These are phyloP conservation scores for Acanthisitta chloris DNA, from an alignment of 2,113 vertebrate genomes.

Conservation along the genomic window DNA sequence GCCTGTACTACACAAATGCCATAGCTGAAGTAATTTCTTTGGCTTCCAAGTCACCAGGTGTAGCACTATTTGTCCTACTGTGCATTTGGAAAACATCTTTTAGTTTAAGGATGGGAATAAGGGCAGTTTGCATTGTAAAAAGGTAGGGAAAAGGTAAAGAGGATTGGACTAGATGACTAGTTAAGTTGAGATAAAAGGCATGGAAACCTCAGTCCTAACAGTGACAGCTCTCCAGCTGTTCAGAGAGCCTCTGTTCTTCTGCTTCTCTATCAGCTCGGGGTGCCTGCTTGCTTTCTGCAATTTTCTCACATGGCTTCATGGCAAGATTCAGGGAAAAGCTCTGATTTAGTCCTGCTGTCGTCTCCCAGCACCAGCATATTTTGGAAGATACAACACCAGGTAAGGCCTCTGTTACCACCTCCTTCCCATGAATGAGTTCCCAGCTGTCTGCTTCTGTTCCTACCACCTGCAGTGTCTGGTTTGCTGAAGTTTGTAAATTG, in stretches of 20 bases:
- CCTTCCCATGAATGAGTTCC: neutral
- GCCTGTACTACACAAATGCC: neutral
- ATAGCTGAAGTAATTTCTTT: neutral
- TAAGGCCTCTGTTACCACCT: neutral
- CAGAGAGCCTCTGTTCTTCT: neutral
- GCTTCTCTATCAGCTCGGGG: neutral
- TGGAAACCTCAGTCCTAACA: neutral
- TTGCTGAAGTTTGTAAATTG: conserved; percentile 43
- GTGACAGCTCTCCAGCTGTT: neutral
- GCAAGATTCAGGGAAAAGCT: neutral
- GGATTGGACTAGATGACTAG: too few species aligned
- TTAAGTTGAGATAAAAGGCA: neutral
- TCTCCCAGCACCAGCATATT: neutral
- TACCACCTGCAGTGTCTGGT: conserved; percentile 53
- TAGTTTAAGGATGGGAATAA: neutral
- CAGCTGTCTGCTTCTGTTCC: conserved; percentile 42
- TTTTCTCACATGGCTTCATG: neutral
- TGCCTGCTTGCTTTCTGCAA: neutral
- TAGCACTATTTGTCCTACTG: neutral
- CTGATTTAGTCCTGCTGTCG: neutral
- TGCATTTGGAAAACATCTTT: neutral
- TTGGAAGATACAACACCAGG: neutral
- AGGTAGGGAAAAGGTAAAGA: neutral
- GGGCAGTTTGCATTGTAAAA: neutral
- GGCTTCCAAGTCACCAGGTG: neutral